Conservation (phyloP, 1,140 invertebrate species). For the Drosophila nigrodunni region DNA sequence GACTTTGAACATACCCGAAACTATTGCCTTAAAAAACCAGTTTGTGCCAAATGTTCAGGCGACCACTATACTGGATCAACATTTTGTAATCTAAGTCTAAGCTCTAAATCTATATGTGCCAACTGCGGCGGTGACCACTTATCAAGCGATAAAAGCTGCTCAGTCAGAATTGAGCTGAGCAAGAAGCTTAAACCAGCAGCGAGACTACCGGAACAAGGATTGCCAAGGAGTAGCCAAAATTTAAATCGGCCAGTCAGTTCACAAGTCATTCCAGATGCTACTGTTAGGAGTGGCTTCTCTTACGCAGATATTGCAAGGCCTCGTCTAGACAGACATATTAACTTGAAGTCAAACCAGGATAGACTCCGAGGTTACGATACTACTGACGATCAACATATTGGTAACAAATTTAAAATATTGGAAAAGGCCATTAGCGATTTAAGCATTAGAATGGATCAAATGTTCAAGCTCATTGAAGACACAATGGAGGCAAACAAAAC, state of each 20-base stretch:
- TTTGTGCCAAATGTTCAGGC: constrained; percentile 26
- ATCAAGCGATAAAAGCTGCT: constrained; percentile 14
- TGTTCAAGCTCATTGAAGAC: constrained; percentile 26
- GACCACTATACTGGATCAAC: constrained; percentile 10
- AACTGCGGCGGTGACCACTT: constrained; percentile 29
- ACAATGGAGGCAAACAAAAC: constrained; percentile 20
- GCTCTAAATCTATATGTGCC: constrained; percentile 18
- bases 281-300: background rate
- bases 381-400: background rate
- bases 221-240: background rate
- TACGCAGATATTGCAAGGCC: constrained; percentile 3
- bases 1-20: constrained; percentile 27
- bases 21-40: constrained; percentile 28
- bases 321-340: background rate
- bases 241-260: background rate
- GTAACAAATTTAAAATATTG: constrained; percentile 1
- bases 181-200: constrained; percentile 23
- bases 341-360: background rate
- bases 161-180: constrained; percentile 16
- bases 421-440: constrained; percentile 23
- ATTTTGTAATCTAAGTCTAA: background rate
- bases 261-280: constrained; percentile 9
- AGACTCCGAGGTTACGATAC: background rate
- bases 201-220: constrained; percentile 8
- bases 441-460: constrained; percentile 25